Evolutionary conservation across 2,113 vertebrate species (phyloP).

Genomic region (Quiscalus mexicanus): DNA sequence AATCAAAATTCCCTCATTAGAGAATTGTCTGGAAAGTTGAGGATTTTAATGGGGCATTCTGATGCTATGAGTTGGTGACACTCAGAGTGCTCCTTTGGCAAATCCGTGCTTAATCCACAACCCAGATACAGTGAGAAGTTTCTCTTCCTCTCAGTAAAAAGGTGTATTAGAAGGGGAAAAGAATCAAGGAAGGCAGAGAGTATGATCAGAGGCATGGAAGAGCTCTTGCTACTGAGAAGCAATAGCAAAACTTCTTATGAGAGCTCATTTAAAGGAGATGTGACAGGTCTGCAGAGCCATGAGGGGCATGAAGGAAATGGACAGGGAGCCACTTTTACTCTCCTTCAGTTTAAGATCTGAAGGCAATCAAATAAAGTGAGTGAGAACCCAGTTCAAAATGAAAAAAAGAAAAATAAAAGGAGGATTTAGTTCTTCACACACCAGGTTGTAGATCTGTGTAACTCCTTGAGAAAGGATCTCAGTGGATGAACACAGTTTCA

Average conservation of each 20-base stretch:
- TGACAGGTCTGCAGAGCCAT: not conserved
- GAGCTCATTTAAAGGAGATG: not conserved
- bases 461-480: not conserved
- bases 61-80: not conserved
- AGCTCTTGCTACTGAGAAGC: not conserved
- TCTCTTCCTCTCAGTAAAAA: not conserved
- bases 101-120: not conserved
- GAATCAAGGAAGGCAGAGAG: not conserved
- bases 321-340: not conserved
- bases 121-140: not conserved
- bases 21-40: not conserved
- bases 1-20: not conserved
- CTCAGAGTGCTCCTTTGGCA: not conserved
- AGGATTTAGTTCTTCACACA: not conserved
- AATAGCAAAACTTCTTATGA: not conserved
- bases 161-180: not conserved
- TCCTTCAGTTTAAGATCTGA: not conserved
- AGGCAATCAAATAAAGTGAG: not conserved
- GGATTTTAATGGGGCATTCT: not conserved
- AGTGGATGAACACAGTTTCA: not conserved
- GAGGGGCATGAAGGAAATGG: not conserved
- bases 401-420: not conserved
- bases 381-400: not conserved
- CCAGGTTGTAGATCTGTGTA: not conserved
- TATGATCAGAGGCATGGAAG: not conserved